Conservation (phyloP, 2,113 vertebrate species). For the Urocynchramus pylzowi region DNA sequence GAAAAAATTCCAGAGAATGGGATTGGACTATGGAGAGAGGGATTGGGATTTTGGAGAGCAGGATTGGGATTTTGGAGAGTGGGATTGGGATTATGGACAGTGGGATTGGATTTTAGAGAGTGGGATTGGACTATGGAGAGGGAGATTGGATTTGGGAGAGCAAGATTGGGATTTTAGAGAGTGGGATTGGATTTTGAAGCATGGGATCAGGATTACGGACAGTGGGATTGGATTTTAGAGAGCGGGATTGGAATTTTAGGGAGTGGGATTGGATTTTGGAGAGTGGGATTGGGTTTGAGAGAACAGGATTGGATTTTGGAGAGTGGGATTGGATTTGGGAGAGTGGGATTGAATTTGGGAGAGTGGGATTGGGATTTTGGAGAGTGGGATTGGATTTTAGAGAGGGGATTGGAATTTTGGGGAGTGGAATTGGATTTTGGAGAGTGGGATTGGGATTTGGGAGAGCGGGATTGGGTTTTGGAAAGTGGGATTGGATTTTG, state of each 20-base stretch:
- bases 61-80: too few relatives aligned
- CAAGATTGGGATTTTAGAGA: background rate
- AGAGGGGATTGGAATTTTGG: too few relatives aligned
- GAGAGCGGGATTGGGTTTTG: background rate
- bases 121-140: background rate
- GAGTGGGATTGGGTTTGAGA: fast-evolving
- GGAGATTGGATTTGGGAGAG: background rate
- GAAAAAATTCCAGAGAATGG: background rate
- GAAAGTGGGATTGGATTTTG: background rate
- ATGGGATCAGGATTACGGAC: too few relatives aligned
- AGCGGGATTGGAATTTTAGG: background rate
- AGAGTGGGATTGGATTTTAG: too few relatives aligned
- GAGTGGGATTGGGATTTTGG: background rate
- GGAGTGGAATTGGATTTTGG: background rate
- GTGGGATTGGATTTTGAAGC: background rate
- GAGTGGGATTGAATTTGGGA: background rate
- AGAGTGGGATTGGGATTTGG: fast-evolving
- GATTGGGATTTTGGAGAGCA: background rate
- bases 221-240: background rate
- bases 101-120: background rate
- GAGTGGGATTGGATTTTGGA: background rate
- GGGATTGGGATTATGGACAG: too few relatives aligned
- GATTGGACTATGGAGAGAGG: background rate
- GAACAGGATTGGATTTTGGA: too few relatives aligned
- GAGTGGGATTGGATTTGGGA: background rate